These are phyloP conservation scores for Eurytoma adleriae DNA, from an alignment of 2,888 invertebrate species.

Conservation along the genomic window DNA sequence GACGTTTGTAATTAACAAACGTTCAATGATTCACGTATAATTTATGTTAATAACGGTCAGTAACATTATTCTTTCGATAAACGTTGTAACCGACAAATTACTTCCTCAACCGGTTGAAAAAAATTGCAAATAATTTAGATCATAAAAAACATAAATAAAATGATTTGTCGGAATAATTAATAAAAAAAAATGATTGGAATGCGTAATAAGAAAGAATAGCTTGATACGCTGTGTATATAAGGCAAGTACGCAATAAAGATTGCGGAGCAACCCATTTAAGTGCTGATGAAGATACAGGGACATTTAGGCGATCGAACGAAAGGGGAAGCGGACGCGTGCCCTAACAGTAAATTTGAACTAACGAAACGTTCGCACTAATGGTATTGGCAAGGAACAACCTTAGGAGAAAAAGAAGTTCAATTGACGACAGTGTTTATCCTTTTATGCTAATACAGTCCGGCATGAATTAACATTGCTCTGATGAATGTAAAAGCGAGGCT, in stretches of 20 bases:
- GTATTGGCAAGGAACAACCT: slow-evolving; percentile 16
- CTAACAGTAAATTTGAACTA: neutral
- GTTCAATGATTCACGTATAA: neutral
- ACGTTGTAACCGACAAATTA: slow-evolving; percentile 25
- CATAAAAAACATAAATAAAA: too few relatives aligned
- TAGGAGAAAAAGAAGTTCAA: slow-evolving; percentile 34
- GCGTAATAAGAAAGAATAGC: neutral
- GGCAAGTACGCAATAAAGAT: too few relatives aligned
- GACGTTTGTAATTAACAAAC: slow-evolving; percentile 13
- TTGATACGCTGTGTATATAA: too few relatives aligned
- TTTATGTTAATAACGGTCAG: slow-evolving; percentile 28
- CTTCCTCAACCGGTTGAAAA: slow-evolving; percentile 1
- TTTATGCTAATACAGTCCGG: slow-evolving; percentile 46
- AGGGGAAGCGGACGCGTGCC: neutral
- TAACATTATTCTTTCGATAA: slow-evolving; percentile 15
- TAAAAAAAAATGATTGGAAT: neutral
- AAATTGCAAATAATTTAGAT: neutral
- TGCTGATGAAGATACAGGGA: too few relatives aligned
- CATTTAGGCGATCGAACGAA: neutral
- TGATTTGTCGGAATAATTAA: too few relatives aligned
- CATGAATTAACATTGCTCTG: slow-evolving; percentile 45
- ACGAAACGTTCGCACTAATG: slow-evolving; percentile 35
- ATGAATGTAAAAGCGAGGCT: slow-evolving; percentile 43
- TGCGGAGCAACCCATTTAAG: too few relatives aligned
- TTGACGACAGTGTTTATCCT: slow-evolving; percentile 51